Evolutionary conservation across 64 coral and sea anemone species (phyloP).

Genomic region (Actinia tenebrosa): DNA sequence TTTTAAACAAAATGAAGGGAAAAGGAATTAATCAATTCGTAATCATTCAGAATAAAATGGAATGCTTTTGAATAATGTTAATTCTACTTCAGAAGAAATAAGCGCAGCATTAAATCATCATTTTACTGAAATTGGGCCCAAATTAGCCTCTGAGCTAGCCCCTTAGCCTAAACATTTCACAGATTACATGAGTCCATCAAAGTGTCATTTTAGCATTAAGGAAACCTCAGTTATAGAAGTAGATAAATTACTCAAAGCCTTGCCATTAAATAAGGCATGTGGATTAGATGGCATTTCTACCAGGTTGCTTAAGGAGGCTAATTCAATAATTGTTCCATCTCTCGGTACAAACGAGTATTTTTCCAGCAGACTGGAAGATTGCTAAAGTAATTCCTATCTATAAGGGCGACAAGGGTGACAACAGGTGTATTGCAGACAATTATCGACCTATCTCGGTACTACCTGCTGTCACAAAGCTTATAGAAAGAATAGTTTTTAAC

Average conservation of each 20-base stretch:
- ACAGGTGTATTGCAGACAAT: neutral
- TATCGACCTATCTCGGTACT: constrained; percentile 1
- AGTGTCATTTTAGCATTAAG: neutral
- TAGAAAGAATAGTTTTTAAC: neutral
- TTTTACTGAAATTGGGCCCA: constrained; percentile 29
- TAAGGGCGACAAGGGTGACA: neutral
- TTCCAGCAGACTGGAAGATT: neutral
- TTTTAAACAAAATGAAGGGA: too few species aligned
- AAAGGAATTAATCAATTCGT: too few species aligned
- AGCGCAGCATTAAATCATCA: constrained; percentile 9
- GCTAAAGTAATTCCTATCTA: neutral
- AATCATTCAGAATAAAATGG: too few species aligned
- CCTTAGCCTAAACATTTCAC: neutral
- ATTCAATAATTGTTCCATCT: neutral
- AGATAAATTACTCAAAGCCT: neutral
- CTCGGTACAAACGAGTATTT: too few species aligned
- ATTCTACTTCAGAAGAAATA: too few species aligned
- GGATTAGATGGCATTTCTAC: neutral
- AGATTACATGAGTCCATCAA: neutral
- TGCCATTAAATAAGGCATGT: neutral
- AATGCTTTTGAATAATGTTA: too few species aligned
- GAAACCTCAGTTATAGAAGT: neutral
- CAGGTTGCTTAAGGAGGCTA: neutral
- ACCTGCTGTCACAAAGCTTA: neutral
- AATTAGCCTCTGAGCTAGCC: neutral